Evolutionary conservation across 2,888 invertebrate species (phyloP).

Genomic region (Antheraea yamamai): DNA sequence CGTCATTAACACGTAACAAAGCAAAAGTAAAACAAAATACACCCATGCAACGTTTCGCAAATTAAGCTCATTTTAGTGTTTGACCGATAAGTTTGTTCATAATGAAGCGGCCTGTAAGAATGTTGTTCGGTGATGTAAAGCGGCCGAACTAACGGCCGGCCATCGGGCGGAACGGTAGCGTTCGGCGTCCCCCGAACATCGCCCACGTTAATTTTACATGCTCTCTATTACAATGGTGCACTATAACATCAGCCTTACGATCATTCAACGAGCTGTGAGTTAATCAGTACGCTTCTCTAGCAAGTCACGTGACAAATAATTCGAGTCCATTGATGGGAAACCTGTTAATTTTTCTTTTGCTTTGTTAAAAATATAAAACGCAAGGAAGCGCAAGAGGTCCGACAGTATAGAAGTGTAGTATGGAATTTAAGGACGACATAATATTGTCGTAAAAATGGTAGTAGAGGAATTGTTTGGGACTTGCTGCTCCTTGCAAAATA

Average conservation of each 20-base stretch:
- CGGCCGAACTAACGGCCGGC: constrained; percentile 43
- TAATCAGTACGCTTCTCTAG: constrained; percentile 67
- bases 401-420: constrained; percentile 29
- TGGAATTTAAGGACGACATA: constrained; percentile 12
- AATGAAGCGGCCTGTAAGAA: constrained; percentile 54
- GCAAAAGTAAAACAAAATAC: constrained; percentile 81
- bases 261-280: constrained; percentile 80
- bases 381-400: constrained; percentile 77
- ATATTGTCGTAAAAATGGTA: constrained; percentile 3
- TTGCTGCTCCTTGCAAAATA: constrained; percentile 77
- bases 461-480: constrained; percentile 38
- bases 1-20: constrained; percentile 69
- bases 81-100: constrained; percentile 39
- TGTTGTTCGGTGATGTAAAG: constrained; percentile 48
- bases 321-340: constrained; percentile 54
- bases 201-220: constrained; percentile 56
- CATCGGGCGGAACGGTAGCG: constrained; percentile 41
- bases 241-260: constrained; percentile 73
- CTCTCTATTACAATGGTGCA: constrained; percentile 59
- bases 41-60: constrained; percentile 69
- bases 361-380: constrained; percentile 74
- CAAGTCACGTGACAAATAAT: constrained; percentile 68
- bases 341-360: constrained; percentile 76
- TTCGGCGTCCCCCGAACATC: constrained; percentile 47
- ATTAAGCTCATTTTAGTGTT: constrained; percentile 62